A percentile compares a stretch with the other conserved stretches of the same genome.
Conservation (phyloP, 2,113 vertebrate genomes). For the Macquaria ambigua region DNA sequence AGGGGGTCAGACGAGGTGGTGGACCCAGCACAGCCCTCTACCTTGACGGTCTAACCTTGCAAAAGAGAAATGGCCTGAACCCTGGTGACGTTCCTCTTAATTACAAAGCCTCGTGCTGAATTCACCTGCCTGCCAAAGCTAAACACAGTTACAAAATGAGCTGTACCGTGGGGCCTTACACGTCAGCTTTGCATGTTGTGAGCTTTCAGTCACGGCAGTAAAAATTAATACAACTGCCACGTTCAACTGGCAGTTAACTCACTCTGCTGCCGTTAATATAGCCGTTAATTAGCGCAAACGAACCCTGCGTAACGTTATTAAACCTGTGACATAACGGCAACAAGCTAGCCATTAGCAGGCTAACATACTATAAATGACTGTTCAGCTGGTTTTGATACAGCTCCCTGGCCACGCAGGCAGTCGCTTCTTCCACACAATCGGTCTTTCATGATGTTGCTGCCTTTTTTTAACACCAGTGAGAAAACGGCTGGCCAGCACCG, state of each 20-base stretch:
- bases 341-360: background rate
- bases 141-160: background rate
- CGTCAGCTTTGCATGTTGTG: background rate
- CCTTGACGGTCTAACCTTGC: background rate
- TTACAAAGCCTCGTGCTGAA: background rate
- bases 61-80: background rate
- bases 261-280: background rate
- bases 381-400: background rate
- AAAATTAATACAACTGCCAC: constrained; percentile 30
- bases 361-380: background rate
- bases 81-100: background rate
- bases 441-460: constrained; percentile 65
- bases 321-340: background rate
- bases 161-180: background rate
- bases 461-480: background rate
- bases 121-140: background rate
- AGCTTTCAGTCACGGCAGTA: background rate
- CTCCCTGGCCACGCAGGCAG: constrained; percentile 70
- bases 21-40: background rate
- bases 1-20: constrained; percentile 3
- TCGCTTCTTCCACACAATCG: constrained; percentile 59
- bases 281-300: no score
- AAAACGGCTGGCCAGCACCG: background rate
- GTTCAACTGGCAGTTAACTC: constrained; percentile 7
- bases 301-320: background rate